Conservation (phyloP, 30 jellyfish, hydroid and myxozoan genomes). For the Catostylus mosaicus region DNA sequence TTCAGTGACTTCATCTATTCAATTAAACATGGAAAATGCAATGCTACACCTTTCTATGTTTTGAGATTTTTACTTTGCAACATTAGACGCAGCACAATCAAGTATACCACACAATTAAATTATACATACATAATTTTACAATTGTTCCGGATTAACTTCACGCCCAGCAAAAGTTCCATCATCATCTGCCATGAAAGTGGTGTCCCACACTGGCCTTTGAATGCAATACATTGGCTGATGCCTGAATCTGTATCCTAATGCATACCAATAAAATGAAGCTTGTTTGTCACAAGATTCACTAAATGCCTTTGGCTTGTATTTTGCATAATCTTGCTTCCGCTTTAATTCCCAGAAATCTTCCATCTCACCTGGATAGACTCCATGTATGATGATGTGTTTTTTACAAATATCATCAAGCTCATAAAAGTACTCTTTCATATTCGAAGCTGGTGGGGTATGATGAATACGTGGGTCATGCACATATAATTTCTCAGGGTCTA, state of each 20-base stretch:
- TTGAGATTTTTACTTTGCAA: too few relatives aligned
- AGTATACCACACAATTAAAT: too few relatives aligned
- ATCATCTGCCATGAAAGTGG: not conserved
- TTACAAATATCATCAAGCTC: constrained; percentile 70
- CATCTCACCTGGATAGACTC: constrained; percentile 68
- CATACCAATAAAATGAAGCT: constrained; percentile 51
- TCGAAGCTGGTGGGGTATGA: constrained; percentile 78
- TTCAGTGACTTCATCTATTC: too few relatives aligned
- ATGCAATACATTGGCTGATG: constrained; percentile 61
- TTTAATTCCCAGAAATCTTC: constrained; percentile 64
- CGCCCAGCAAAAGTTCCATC: constrained; percentile 67
- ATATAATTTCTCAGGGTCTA: constrained; percentile 56
- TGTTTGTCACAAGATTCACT: constrained; percentile 30
- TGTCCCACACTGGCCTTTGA: constrained; percentile 50
- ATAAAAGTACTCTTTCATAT: constrained; percentile 39
- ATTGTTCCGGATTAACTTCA: constrained; percentile 23
- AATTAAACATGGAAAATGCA: too few relatives aligned
- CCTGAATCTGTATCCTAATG: constrained; percentile 19
- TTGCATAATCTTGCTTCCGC: constrained; percentile 15
- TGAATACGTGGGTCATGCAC: constrained; percentile 75
- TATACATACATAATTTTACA: not conserved
- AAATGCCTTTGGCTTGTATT: constrained; percentile 7
- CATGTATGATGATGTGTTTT: constrained; percentile 68
- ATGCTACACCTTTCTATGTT: too few relatives aligned
- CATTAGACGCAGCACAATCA: too few relatives aligned